These are phyloP conservation scores for Trichechus manatus DNA, from an alignment of 2,113 vertebrate species.

Conservation along the genomic window DNA sequence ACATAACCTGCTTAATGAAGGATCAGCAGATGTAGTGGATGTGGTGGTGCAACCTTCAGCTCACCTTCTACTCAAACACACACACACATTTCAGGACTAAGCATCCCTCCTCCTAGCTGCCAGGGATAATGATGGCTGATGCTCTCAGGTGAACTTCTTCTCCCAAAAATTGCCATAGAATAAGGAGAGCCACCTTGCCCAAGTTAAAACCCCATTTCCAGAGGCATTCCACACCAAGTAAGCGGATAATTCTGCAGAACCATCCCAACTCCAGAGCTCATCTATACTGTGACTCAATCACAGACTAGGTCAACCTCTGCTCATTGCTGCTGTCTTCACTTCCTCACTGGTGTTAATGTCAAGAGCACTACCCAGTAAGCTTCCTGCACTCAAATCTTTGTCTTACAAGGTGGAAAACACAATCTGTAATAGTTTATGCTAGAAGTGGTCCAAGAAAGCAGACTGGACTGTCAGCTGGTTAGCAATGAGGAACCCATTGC, in stretches of 20 bases:
- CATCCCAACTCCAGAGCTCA: too few relatives aligned
- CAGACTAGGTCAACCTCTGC: neutral
- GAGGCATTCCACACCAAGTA: rapidly evolving
- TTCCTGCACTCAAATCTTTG: neutral
- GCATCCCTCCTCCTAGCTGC: rapidly evolving
- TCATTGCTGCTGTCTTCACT: neutral
- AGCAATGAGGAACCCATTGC: neutral
- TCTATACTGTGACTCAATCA: neutral
- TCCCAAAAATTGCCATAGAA: neutral
- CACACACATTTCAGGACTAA: rapidly evolving
- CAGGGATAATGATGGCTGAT: neutral
- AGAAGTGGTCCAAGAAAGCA: neutral
- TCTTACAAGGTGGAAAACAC: neutral
- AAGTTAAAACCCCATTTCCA: neutral
- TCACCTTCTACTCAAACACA: rapidly evolving
- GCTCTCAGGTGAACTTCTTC: neutral
- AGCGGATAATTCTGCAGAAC: neutral
- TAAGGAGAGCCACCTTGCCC: neutral
- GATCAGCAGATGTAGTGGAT: rapidly evolving
- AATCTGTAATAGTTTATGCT: neutral
- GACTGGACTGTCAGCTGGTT: neutral
- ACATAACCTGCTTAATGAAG: neutral
- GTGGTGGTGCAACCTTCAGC: neutral
- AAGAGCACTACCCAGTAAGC: neutral
- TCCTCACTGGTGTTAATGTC: neutral